phyloP scores from a whole-genome alignment of 2,113 vertebrate genomes.

The Rhinoderma darwinii region DNA sequence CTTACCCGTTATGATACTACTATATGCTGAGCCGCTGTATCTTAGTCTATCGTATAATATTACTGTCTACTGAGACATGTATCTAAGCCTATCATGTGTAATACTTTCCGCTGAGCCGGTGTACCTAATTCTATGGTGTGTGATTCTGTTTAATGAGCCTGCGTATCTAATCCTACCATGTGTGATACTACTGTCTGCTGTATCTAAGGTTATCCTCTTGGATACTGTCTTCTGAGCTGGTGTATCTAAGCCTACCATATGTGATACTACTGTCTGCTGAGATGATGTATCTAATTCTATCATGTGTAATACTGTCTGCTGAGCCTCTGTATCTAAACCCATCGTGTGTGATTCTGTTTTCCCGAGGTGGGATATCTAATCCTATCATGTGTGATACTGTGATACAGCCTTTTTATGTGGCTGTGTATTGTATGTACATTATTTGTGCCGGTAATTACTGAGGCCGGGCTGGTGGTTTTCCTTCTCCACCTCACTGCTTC shows the following conservation, averaged over 20 bases:
- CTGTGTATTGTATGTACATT: not conserved
- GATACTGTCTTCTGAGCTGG: not conserved
- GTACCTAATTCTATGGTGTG: not conserved
- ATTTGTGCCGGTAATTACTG: slow-evolving; percentile 39
- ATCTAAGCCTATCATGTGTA: not conserved
- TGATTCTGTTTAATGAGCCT: not conserved
- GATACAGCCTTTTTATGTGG: not conserved
- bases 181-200: not conserved
- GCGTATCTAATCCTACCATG: not conserved
- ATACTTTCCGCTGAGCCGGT: not conserved
- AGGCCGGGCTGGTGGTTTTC: slow-evolving; percentile 20
- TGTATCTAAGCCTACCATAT: not conserved
- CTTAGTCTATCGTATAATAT: not conserved
- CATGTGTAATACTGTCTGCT: not conserved
- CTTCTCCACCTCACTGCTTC: slow-evolving; percentile 24
- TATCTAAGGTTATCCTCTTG: not conserved
- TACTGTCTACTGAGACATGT: not conserved
- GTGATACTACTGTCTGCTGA: not conserved
- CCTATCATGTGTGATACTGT: not conserved
- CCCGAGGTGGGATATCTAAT: too few species aligned
- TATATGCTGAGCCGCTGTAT: not conserved
- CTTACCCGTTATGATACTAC: not conserved
- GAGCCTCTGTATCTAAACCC: not conserved
- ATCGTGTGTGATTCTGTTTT: not conserved
- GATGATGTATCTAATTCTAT: not conserved